These are phyloP conservation scores for Martes martes DNA, from an alignment of 2,113 vertebrate genomes.

Conservation along the genomic window DNA sequence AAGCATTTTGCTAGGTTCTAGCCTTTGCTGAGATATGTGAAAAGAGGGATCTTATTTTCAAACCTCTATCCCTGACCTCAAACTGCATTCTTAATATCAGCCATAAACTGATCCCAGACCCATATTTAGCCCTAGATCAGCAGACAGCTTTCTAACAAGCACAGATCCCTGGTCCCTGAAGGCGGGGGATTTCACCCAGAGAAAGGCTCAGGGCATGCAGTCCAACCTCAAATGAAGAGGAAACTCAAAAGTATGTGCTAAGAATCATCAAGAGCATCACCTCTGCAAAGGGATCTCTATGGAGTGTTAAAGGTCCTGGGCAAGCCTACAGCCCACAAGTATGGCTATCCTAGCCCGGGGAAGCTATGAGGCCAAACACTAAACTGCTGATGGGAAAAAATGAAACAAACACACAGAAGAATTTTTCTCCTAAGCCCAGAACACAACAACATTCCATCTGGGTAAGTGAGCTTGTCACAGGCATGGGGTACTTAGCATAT, in stretches of 20 bases:
- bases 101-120: not conserved
- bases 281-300: not conserved
- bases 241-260: not conserved
- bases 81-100: conserved; percentile 15
- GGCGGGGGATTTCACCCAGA: conserved; percentile 11
- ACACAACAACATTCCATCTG: conserved; percentile 62
- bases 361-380: conserved; percentile 42
- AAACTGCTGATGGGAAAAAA: not conserved
- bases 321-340: not conserved
- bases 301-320: not conserved
- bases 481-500: conserved; percentile 66
- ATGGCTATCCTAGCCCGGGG: not conserved
- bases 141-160: conserved; percentile 23
- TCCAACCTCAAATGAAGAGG: not conserved
- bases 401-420: not conserved
- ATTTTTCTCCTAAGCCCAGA: conserved; percentile 49
- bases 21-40: not conserved
- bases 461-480: conserved; percentile 57
- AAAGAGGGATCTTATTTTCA: conserved; percentile 33
- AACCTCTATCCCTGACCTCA: not conserved
- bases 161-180: not conserved
- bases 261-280: not conserved
- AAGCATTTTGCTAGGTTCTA: not conserved
- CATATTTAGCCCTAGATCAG: not conserved
- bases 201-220: not conserved